These are phyloP conservation scores for Triplophysa rosa DNA, from an alignment of 2,113 vertebrate genomes.

Conservation along the genomic window DNA sequence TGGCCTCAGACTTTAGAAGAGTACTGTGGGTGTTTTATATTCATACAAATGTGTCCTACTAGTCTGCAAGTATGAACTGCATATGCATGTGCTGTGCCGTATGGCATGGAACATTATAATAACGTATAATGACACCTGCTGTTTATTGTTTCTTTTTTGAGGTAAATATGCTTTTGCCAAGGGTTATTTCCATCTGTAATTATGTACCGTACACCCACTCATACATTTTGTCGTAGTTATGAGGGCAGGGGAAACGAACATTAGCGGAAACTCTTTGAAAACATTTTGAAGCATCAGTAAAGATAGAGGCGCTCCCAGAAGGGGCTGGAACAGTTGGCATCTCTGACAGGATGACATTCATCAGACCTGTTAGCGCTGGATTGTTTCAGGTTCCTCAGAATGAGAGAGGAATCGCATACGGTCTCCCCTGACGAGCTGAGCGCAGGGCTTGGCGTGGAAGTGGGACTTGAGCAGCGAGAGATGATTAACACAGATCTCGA, in stretches of 20 bases:
- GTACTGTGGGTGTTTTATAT: not conserved
- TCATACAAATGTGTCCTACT: not conserved
- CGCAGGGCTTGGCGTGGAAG: conserved; percentile 27
- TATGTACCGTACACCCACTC: not conserved
- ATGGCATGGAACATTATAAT: not conserved
- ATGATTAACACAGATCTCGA: conserved; percentile 23
- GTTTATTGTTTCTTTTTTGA: not conserved
- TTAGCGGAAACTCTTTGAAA: conserved; percentile 42
- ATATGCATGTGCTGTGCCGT: not conserved
- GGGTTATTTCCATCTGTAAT: conserved; percentile 22
- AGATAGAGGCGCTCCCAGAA: conserved; percentile 45
- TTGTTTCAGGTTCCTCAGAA: conserved; percentile 41
- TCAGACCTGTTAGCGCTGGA: conserved; percentile 54
- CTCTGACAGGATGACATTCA: conserved; percentile 54
- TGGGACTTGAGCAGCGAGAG: conserved; percentile 33
- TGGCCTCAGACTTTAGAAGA: not conserved
- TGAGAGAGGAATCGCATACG: conserved; percentile 11
- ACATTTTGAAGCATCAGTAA: conserved; percentile 49
- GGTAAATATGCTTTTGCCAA: not conserved
- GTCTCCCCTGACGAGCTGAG: conserved; percentile 21
- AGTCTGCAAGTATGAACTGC: not conserved
- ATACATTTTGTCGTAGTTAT: not conserved
- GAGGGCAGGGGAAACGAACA: conserved; percentile 24
- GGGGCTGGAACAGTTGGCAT: conserved; percentile 54
- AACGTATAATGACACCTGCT: not conserved